Percentiles rank a stretch among this genome's conserved stretches.
Evolutionary conservation across 1,140 invertebrate species (phyloP).

Genomic region (Drosophila sproati): DNA sequence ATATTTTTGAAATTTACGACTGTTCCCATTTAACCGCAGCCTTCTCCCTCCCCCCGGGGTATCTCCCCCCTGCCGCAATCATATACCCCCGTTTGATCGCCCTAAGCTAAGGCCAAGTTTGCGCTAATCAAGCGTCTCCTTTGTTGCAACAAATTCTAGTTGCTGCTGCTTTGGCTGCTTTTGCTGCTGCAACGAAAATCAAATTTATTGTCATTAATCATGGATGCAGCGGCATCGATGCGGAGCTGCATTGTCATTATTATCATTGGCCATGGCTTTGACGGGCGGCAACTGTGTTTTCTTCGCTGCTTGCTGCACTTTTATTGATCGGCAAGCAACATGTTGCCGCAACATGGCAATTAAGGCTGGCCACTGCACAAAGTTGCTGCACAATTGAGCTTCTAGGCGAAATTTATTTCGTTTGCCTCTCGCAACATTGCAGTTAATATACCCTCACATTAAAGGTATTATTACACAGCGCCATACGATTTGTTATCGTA

Average conservation of each 20-base stretch:
- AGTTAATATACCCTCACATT: slow-evolving; percentile 46
- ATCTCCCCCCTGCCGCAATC: not conserved
- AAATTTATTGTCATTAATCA: slow-evolving; percentile 84
- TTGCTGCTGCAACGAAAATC: slow-evolving; percentile 40
- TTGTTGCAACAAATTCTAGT: slow-evolving; percentile 43
- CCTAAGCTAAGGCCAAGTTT: slow-evolving; percentile 8
- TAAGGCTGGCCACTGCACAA: slow-evolving; percentile 59
- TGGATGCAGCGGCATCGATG: slow-evolving; percentile 37
- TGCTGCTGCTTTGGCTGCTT: slow-evolving; percentile 9
- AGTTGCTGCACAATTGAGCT: slow-evolving; percentile 7
- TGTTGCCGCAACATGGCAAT: slow-evolving; percentile 80
- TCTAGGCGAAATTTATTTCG: slow-evolving; percentile 62
- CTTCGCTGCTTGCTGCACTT: slow-evolving; percentile 45
- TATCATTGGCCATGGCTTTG: slow-evolving; percentile 57
- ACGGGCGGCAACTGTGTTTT: slow-evolving; percentile 39
- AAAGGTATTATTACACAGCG: slow-evolving; percentile 30
- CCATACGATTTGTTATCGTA: slow-evolving; percentile 14
- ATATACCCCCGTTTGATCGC: slow-evolving; percentile 22
- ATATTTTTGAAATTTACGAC: slow-evolving; percentile 77
- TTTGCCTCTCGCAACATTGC: slow-evolving; percentile 53
- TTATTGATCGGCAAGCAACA: slow-evolving; percentile 81
- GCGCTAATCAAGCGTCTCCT: slow-evolving; percentile 69
- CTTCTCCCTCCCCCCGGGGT: not conserved
- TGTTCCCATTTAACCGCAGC: slow-evolving; percentile 33
- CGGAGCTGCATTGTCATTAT: slow-evolving; percentile 68